Evolutionary conservation across 2,888 invertebrate species (phyloP), one percentile per base, ranked within the genome.

Genomic region (Drosophila neoperkinsi): DNA sequence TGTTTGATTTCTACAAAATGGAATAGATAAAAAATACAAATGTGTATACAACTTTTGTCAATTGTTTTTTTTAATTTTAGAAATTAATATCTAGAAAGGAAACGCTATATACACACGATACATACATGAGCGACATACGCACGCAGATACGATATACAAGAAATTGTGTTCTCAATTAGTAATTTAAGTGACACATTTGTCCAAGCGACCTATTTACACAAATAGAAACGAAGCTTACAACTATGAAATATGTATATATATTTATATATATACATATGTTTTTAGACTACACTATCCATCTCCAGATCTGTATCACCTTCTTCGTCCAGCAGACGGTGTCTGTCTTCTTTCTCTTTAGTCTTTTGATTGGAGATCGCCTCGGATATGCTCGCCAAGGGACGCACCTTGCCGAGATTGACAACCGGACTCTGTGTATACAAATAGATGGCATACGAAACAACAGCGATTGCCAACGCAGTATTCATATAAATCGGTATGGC

Each of bases 351-450:
- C 13, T 60, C 77, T 18, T 81, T 75, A 58, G 57, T 16, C 18
- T 74, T 76, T 4, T 60, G 60, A 38, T 71, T 66, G 10, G 71
- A n/a, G 11, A 74, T 59, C 10, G 77, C 78, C 6, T 89, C 91
- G 52, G 74, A 84, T 16, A 91, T 58, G 30, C 31, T 84, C 1
- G 75, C 70, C 43, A 89, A 59, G 0, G 90, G 90, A 11, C 91
- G 90, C 31, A 92, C 75, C 73, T 92, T 93, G 51, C 93, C 93
- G 18, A 92, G 82, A 88, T 96, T 96, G 73, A 94, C 94, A 1
- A 99, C 97, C 2, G 99, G 99, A 94, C 97, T 97, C 93, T 96
- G 96, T 9, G 98, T 96, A 94, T 99, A 99, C 91, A 99, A 94
- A 83, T 96, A 95, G 18, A 98, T 96, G 43, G 99, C 96, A 91